Percentiles rank a stretch among this genome's conserved stretches.
Conservation (phyloP, 2,113 vertebrate genomes). For the Brachionichthys hirsutus region DNA sequence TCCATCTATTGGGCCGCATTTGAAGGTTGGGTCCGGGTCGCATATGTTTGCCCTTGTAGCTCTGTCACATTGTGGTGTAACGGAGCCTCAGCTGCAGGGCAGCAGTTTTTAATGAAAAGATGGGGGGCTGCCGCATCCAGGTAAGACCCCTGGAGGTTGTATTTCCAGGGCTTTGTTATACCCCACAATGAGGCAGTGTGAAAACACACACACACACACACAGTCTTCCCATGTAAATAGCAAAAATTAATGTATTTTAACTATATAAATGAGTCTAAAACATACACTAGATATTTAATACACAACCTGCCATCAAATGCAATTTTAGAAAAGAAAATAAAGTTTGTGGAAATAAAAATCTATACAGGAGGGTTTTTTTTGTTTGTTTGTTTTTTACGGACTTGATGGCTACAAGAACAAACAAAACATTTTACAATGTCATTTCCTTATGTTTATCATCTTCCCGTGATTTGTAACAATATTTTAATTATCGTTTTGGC, state of each 20-base stretch:
- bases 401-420: too few species aligned
- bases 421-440: not conserved
- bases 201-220: constrained; percentile 15
- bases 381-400: too few species aligned
- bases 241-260: not conserved
- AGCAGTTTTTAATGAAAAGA: constrained; percentile 72
- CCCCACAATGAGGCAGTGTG: constrained; percentile 64
- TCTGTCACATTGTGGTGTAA: constrained; percentile 69
- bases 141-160: constrained; percentile 70
- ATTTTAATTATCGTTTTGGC: too few species aligned
- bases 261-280: constrained; percentile 6
- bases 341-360: too few species aligned
- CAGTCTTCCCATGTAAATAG: constrained; percentile 23
- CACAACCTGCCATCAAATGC: too few species aligned
- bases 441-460: too few species aligned
- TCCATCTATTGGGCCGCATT: constrained; percentile 62
- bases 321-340: too few species aligned
- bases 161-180: constrained; percentile 70
- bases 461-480: too few species aligned
- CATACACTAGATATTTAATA: constrained; percentile 1
- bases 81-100: constrained; percentile 76
- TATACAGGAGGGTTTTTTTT: too few species aligned
- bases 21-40: constrained; percentile 72
- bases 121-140: constrained; percentile 65
- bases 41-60: constrained; percentile 79